Evolutionary conservation across 2,113 vertebrate species (phyloP).

Genomic region (Naja naja): DNA sequence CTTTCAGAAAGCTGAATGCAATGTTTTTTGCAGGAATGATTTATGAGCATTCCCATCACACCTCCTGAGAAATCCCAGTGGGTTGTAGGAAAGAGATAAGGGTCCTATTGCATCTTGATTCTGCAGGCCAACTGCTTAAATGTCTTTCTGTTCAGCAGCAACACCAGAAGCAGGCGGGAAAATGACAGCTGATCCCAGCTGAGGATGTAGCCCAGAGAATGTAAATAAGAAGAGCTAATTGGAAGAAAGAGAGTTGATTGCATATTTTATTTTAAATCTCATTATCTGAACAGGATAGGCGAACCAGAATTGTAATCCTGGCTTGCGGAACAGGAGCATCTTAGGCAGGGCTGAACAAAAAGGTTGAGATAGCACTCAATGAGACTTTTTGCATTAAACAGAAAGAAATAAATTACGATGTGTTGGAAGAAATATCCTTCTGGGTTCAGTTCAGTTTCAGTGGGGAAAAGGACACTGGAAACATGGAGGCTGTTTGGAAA

Average conservation of each 20-base stretch:
- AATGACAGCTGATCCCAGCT: background rate
- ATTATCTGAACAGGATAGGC: background rate
- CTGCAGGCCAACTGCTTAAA: background rate
- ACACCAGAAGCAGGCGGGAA: background rate
- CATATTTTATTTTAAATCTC: background rate
- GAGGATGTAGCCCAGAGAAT: background rate
- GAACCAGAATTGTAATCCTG: background rate
- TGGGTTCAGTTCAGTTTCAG: no score
- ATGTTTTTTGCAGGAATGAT: background rate
- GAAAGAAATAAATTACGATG: background rate
- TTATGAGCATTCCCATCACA: background rate
- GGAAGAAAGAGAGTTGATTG: background rate
- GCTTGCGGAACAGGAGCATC: background rate
- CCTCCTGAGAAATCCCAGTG: background rate
- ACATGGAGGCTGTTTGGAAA: no score
- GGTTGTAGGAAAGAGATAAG: conserved; percentile 1
- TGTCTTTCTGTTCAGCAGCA: background rate
- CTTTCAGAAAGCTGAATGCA: background rate
- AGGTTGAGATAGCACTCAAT: background rate
- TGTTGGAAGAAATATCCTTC: no score
- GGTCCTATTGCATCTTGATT: background rate
- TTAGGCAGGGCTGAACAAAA: background rate
- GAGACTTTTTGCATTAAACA: background rate
- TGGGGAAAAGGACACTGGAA: no score
- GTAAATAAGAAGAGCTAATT: background rate